phyloP scores from a whole-genome alignment of 2,797 vertebrate species.

The Onychomys leucogaster region DNA sequence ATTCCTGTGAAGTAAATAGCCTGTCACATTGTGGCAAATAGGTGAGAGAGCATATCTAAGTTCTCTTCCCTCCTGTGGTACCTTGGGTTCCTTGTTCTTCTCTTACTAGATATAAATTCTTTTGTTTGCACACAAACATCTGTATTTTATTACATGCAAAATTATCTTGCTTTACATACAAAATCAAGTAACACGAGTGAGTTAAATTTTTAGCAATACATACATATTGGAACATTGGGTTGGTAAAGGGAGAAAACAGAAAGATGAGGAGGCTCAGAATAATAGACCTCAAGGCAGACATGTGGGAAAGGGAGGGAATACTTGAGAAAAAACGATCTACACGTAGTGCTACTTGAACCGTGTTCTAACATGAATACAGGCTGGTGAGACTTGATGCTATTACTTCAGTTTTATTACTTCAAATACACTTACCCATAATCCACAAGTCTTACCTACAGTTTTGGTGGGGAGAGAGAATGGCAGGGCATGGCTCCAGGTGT shows the following conservation, averaged over 20 bases:
- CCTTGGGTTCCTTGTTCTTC: neutral
- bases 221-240: conserved; percentile 1
- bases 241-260: neutral
- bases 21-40: neutral
- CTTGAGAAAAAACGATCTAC: neutral
- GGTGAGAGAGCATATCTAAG: neutral
- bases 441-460: neutral
- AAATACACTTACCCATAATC: neutral
- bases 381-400: neutral
- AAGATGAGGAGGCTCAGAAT: neutral
- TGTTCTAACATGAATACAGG: neutral
- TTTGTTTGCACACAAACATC: neutral
- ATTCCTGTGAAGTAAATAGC: neutral
- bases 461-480: neutral
- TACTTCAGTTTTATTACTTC: conserved; percentile 21
- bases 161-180: neutral
- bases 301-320: neutral
- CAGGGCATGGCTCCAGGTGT: neutral
- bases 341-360: neutral
- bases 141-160: neutral
- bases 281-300: neutral
- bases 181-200: conserved; percentile 14
- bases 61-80: neutral
- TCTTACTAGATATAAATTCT: neutral
- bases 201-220: neutral